Base-by-base conservation (phyloP, 2,113 vertebrate species). In the Asarcornis scutulata region DNA sequence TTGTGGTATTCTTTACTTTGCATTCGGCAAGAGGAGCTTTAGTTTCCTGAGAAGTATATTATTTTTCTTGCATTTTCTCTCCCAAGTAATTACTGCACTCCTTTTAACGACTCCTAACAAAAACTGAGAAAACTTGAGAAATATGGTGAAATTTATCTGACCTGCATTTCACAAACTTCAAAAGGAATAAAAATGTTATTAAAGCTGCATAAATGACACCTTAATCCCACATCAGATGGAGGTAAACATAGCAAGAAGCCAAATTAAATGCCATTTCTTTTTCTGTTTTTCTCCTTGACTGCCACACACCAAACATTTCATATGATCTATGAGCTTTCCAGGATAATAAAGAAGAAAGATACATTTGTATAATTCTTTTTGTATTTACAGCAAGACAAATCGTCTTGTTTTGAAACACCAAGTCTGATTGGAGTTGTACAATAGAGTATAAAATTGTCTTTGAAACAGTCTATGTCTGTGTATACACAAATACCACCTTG, bases 381-480 rank as follows among this genome's bases (percentile, higher is more conserved):
- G 73, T 94, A 89, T 96, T 97, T 97, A 90, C 93, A 97, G 89
- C 78, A 95, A 95, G 94, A 95, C 87, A 97, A 92, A 97, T 96
- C 77, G 94, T 95, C 94, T 97, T 96, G 93, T 97, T 98, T 97
- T 97, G 96, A 95, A 97, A 96, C 77, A 97, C 42, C 52, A 91
- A 77, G 66, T 93, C n/a, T 80, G 90, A 97, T 25, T 93, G 68
- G 83, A 97, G 58, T 78, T 93, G 48, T 83, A 95, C 83, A 96
- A 93, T 53, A 83, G 84, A 68, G 80, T 91, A 91, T 96, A 95
- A 96, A 96, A 97, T 94, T 94, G 92, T 91, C 96, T 97, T 91
- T 96, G 93, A 46, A 83, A 86, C 62, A 94, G 74, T 29, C 64
- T 74, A 6, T 83, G 69, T 92, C 97, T 97, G 95, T 48, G 71